These are phyloP conservation scores for Patella caerulea DNA, from an alignment of 2,888 invertebrate species.

Conservation along the genomic window DNA sequence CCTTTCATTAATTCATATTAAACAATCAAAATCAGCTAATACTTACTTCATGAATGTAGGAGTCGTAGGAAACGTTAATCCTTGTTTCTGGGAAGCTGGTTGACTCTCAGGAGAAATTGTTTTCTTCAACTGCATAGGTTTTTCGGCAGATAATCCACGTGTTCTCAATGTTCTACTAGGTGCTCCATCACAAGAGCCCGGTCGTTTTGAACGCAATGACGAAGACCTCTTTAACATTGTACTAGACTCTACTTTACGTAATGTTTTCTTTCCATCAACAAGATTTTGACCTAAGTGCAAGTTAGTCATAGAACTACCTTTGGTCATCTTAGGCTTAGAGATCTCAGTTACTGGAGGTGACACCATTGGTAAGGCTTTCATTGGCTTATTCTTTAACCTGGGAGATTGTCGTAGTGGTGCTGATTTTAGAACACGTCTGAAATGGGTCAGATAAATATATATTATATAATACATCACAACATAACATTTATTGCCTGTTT, in stretches of 20 bases:
- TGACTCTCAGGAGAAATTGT: background rate
- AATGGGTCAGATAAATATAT: background rate
- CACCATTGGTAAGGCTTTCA: too few relatives aligned
- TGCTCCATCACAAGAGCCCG: background rate
- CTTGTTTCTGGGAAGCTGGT: background rate
- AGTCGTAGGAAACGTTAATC: constrained; percentile 43
- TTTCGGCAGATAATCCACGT: background rate
- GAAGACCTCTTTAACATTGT: background rate
- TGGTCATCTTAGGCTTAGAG: background rate
- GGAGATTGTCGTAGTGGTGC: background rate
- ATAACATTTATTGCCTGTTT: too few relatives aligned
- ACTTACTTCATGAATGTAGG: constrained; percentile 53
- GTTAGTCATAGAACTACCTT: background rate
- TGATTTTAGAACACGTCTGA: background rate
- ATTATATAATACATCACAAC: too few relatives aligned
- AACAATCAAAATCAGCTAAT: background rate
- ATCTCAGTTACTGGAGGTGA: too few relatives aligned
- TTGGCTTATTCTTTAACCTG: background rate
- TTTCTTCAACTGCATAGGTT: background rate
- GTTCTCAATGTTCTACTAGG: background rate
- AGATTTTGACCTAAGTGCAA: background rate
- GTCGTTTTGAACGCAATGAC: background rate
- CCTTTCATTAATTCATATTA: background rate
- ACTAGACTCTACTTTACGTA: background rate
- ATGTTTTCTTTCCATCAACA: background rate